Base-by-base conservation (phyloP, 2,797 vertebrate species). In the Botia almorhae region DNA sequence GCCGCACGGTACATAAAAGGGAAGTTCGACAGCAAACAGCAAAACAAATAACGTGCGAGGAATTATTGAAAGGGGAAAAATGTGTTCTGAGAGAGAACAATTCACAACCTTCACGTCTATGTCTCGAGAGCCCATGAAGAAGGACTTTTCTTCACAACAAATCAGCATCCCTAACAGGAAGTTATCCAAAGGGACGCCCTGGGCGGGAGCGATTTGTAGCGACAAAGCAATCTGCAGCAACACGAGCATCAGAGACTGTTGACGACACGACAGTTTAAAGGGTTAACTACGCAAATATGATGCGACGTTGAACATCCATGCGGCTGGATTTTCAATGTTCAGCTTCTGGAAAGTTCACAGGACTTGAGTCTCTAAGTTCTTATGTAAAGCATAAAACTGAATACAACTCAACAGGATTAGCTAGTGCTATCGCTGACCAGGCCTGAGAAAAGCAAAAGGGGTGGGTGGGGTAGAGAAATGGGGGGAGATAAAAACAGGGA, bases 1-100 rank as follows among this genome's bases (percentile, higher is more conserved):
- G 2, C 14, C 51, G 23, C 67, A 74, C 50, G 39, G 21, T n/a
- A 75, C 65, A 82, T 73, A 51, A 85, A 85, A 81, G 60, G 43
- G 16, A 39, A 69, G 23, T 58, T 64, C 39, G 50, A 2, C 1
- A 3, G 46, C 39, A 69, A 61, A 69, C 77, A 69, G 69, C 56
- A 69, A 43, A 67, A 26, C 43, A 76, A 70, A 82, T 64, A 61
- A 77, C 65, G 53, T 76, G 76, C 23, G 29, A 70, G 39, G 69
- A 60, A 77, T 85, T 71, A 80, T 71, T 61, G 21, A 70, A 68
- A 65, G 19, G 19, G 21, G 46, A 17, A 5, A 67, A 67, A 51
- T 29, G 10, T 60, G 19, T 19, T 69, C 10, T 6, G 50, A 51
- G 39, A 43, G 43, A 13, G 46, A 61, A 73, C 7, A 43, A 70